Evolutionary conservation across 2,888 invertebrate genomes (phyloP).

Genomic region (Acanthosepion lycidas): DNA sequence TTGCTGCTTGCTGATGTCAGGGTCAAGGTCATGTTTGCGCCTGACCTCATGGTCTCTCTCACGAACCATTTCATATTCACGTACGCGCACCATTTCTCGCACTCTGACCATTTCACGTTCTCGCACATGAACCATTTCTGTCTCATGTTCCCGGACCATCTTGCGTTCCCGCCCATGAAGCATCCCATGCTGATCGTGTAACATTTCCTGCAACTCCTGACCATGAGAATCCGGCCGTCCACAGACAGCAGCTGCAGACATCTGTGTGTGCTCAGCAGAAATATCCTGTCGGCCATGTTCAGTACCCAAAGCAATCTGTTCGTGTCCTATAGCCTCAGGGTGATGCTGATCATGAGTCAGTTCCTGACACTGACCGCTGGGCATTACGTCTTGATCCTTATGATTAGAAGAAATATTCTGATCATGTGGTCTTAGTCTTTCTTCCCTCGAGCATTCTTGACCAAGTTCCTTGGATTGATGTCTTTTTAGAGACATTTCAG

Average conservation of each 20-base stretch:
- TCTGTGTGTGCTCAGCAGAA: not conserved
- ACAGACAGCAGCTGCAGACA: slow-evolving; percentile 22
- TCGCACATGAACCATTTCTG: slow-evolving; percentile 41
- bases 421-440: not conserved
- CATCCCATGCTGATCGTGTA: slow-evolving; percentile 40
- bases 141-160: slow-evolving; percentile 42
- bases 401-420: not conserved
- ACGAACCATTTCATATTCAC: slow-evolving; percentile 42
- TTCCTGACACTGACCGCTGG: not conserved
- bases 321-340: not conserved
- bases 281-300: not conserved
- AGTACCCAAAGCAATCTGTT: not conserved
- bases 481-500: not conserved
- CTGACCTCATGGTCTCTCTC: slow-evolving; percentile 39
- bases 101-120: slow-evolving; percentile 44
- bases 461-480: not conserved
- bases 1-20: not conserved
- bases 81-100: slow-evolving; percentile 46
- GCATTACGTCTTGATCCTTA: not conserved
- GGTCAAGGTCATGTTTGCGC: slow-evolving; percentile 35
- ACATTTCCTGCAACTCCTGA: slow-evolving; percentile 43
- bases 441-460: not conserved
- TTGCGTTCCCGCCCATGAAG: slow-evolving; percentile 37
- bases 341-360: not conserved
- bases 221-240: not conserved